Evolutionary conservation across 2,888 invertebrate species (phyloP).

Genomic region (Cheilosia pagana): DNA sequence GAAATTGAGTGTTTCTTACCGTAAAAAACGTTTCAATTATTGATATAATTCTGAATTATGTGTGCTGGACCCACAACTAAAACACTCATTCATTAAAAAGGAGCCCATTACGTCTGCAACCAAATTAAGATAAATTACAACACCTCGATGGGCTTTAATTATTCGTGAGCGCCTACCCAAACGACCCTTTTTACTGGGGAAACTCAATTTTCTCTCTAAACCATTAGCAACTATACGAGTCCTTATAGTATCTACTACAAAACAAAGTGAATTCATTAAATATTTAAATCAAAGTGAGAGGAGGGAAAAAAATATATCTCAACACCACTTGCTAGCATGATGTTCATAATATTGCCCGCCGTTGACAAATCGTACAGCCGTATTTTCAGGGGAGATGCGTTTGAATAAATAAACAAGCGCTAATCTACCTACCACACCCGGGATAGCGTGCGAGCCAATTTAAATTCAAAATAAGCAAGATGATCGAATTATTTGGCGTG

Average conservation of each 20-base stretch:
- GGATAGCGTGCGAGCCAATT: constrained; percentile 10
- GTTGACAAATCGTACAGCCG: constrained; percentile 11
- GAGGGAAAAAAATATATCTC: constrained; percentile 20
- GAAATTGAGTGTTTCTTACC: too few relatives aligned
- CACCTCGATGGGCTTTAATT: constrained; percentile 19
- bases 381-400: neutral
- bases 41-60: too few relatives aligned
- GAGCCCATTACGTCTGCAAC: constrained; percentile 2
- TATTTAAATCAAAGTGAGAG: constrained; percentile 36
- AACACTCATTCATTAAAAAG: neutral
- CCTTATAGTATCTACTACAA: neutral
- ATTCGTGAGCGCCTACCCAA: neutral
- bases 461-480: constrained; percentile 13
- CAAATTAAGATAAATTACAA: constrained; percentile 24
- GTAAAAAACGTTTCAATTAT: too few relatives aligned
- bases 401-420: constrained; percentile 32
- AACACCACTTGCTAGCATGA: constrained; percentile 2
- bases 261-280: constrained; percentile 36
- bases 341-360: neutral
- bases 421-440: neutral
- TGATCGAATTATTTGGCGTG: constrained; percentile 1
- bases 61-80: too few relatives aligned
- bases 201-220: neutral
- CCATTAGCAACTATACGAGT: neutral
- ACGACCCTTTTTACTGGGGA: neutral